phyloP scores from a whole-genome alignment of 1,140 invertebrate species.

The Penaeus vannamei region DNA sequence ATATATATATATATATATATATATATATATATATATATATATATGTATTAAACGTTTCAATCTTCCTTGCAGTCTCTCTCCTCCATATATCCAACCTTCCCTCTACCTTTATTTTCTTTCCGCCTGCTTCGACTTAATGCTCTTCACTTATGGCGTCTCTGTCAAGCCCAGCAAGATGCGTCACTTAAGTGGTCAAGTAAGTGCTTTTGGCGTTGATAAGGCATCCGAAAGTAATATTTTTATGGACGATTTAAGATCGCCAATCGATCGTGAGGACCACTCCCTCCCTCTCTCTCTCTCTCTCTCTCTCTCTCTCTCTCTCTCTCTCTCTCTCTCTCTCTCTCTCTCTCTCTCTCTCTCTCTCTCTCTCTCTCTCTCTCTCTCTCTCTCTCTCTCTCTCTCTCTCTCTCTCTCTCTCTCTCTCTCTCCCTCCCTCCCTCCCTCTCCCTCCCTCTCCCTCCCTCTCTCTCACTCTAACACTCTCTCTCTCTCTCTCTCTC shows the following conservation, averaged over 20 bases:
- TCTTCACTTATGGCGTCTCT: no score
- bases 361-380: slow-evolving; percentile 2
- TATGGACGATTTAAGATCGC: no score
- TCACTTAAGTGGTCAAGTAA: no score
- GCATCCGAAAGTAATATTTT: no score
- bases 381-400: neutral
- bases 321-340: neutral
- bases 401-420: neutral
- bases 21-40: no score
- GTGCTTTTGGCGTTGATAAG: no score
- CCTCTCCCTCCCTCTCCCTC: neutral
- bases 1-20: no score
- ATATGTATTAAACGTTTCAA: no score
- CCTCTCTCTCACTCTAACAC: no score
- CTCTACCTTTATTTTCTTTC: neutral
- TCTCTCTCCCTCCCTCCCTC: slow-evolving; percentile 3
- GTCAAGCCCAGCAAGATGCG: no score
- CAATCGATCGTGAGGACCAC: neutral
- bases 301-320: neutral
- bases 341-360: neutral
- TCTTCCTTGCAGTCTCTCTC: neutral
- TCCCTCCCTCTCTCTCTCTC: neutral
- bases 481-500: neutral
- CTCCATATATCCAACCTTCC: neutral
- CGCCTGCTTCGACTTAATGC: no score